Percentiles rank a stretch among this genome's conserved stretches.
phyloP scores from a whole-genome alignment of 2,113 vertebrate species.

The Hepsetus odoe region DNA sequence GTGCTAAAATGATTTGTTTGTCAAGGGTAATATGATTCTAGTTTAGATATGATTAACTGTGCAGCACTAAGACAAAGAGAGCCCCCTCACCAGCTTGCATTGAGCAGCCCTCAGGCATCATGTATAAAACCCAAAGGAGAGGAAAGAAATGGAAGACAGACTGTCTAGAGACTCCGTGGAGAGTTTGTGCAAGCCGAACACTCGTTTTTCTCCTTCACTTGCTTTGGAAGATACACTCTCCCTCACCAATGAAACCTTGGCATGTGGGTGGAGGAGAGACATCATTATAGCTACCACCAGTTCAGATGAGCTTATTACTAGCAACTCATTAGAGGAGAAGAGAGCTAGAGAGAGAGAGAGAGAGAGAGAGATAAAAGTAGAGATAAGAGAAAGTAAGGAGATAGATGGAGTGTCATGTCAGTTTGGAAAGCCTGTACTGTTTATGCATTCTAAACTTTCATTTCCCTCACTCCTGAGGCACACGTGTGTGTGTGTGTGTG shows the following conservation, averaged over 20 bases:
- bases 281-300: constrained; percentile 31
- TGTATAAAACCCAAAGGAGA: background rate
- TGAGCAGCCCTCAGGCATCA: constrained; percentile 17
- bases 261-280: constrained; percentile 37
- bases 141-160: background rate
- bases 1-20: background rate
- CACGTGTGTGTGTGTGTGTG: constrained; percentile 58
- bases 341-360: constrained; percentile 2
- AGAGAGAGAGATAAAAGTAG: background rate
- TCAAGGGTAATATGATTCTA: background rate
- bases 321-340: constrained; percentile 39
- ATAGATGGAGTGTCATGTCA: background rate
- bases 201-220: background rate
- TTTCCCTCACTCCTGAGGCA: constrained; percentile 57
- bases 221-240: background rate
- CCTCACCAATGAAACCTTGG: background rate
- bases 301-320: constrained; percentile 37
- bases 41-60: background rate
- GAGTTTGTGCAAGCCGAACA: constrained; percentile 24
- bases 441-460: constrained; percentile 72
- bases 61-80: background rate
- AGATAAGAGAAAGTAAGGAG: background rate
- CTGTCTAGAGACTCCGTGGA: background rate
- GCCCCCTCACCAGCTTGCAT: background rate
- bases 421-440: constrained; percentile 35